Conservation (phyloP, 2,797 vertebrate genomes). For the Scarus forsteni region DNA sequence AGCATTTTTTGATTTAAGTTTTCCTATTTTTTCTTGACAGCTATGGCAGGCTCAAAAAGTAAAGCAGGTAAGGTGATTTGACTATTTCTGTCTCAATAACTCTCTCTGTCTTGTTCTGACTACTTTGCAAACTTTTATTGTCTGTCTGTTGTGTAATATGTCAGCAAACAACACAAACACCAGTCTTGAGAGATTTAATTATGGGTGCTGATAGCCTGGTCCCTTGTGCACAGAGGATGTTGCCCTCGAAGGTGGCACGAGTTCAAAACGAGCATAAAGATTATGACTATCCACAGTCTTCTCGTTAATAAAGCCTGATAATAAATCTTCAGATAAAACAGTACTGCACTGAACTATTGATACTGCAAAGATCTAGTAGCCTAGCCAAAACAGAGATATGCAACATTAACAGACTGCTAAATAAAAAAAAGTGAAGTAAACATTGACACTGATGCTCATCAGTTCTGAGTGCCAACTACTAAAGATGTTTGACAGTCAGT, state of each 20-base stretch:
- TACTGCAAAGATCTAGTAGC: neutral
- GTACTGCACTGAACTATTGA: slow-evolving; percentile 6
- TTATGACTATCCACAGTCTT: too few species aligned
- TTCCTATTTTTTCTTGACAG: slow-evolving; percentile 74
- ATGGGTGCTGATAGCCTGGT: too few species aligned
- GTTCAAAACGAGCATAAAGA: too few species aligned
- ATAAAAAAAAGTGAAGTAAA: neutral
- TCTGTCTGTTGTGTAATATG: neutral
- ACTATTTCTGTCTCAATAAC: neutral
- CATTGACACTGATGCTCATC: neutral
- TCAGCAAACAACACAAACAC: neutral
- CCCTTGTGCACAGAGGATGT: too few species aligned
- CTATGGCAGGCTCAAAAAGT: slow-evolving; percentile 96
- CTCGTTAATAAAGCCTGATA: too few species aligned
- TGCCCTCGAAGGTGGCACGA: too few species aligned
- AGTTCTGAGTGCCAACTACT: neutral
- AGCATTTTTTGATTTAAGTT: neutral
- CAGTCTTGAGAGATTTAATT: too few species aligned
- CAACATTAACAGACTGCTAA: neutral
- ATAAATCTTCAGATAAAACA: neutral
- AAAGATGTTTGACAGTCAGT: neutral
- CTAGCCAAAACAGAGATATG: neutral
- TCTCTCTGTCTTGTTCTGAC: neutral
- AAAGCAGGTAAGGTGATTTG: slow-evolving; percentile 88
- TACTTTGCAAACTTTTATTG: neutral